phyloP scores from a whole-genome alignment of 2,797 vertebrate species.

The Amblyopsis hoosieri region DNA sequence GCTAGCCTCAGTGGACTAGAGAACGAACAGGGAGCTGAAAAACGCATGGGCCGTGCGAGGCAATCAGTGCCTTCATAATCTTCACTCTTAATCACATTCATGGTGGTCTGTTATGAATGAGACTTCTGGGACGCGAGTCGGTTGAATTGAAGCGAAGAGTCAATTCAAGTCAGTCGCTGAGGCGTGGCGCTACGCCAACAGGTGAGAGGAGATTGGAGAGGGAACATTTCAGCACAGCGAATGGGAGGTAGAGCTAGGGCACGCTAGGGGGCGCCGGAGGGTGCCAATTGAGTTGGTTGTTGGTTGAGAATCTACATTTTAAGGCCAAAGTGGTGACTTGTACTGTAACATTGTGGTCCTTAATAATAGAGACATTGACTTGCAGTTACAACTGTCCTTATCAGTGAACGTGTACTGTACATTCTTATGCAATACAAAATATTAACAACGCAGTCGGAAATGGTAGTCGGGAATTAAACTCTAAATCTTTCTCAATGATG shows the following conservation, averaged over 20 bases:
- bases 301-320: neutral
- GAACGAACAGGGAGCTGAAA: neutral
- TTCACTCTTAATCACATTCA: neutral
- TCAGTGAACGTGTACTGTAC: no score
- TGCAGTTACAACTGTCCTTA: no score
- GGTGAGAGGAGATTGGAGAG: slow-evolving; percentile 24
- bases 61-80: neutral
- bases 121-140: neutral
- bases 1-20: slow-evolving; percentile 34
- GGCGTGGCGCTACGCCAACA: slow-evolving; percentile 1
- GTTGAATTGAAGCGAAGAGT: slow-evolving; percentile 7
- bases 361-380: no score
- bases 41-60: neutral
- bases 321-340: neutral
- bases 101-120: neutral
- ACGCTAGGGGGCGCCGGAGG: neutral
- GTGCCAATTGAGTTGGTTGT: neutral
- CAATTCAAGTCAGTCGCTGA: slow-evolving; percentile 10
- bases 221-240: slow-evolving; percentile 5
- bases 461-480: slow-evolving; percentile 12
- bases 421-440: no score
- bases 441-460: slow-evolving; percentile 1
- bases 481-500: neutral
- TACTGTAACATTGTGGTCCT: neutral
- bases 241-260: slow-evolving; percentile 13